Base-by-base conservation (phyloP, 2,797 vertebrate genomes). In the Neostethus bicornis region DNA sequence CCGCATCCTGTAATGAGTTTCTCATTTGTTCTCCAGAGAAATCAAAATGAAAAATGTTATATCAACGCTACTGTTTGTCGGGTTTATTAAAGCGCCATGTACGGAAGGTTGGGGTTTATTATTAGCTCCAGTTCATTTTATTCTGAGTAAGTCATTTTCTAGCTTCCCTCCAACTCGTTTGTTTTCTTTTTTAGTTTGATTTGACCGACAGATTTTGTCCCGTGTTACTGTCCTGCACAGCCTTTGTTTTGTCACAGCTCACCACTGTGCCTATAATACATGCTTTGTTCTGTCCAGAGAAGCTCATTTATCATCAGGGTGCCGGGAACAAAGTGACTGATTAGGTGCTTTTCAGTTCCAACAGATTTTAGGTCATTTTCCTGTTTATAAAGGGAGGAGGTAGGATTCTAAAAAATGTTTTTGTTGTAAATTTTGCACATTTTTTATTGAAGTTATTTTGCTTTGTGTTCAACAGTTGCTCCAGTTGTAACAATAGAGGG, bases 401-500 rank as follows among this genome's bases (percentile, higher is more conserved):
- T 20, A 9, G 4, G 10, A 8, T 44, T 10, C 14, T 16, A 20
- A 53, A 42, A 16, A 31, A 23, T 9, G 5, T 41, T 9, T 44
- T 37, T 1, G 4, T 23, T 48, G 16, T 29, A 24, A 48, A 13
- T 56, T 6, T 24, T 28, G 4, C 29, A n/a, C 0, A 41, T 39
- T 13, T 16, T 56, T n/a, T 26, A 25, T 16, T 21, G 7, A 12
- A 5, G 13, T 37, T 23, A 47, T 41, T 23, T 29, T 47, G 17
- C 4, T 2, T 56, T 72, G 57, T 79, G 43, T 68, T 64, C 87
- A 85, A 34, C 90, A 99, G 97, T 96, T 91, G 92, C 93, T 31
- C 97, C 97, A 29, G 87, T 92, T 73, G 93, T 99, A 69, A 92
- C 92, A 20, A 87, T 98, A 69, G 87, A 84, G 59, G 95, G 93